Conservation (phyloP, 2,888 invertebrate genomes). For the Tenthredo distinguenda region DNA sequence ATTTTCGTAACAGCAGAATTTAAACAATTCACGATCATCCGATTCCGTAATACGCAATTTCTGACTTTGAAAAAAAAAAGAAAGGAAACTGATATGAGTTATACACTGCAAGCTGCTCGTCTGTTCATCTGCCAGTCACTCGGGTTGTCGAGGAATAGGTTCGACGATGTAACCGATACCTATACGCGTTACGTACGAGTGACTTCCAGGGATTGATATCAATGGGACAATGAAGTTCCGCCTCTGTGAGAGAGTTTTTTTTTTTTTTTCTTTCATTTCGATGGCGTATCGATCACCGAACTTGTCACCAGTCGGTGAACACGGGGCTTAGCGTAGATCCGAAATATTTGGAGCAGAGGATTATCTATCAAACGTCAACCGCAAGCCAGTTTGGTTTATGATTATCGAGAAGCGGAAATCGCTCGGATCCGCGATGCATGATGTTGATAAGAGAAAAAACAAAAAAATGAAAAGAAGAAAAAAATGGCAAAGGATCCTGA, state of each 20-base stretch:
- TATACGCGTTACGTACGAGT: slow-evolving; percentile 32
- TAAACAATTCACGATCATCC: neutral
- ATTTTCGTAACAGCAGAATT: neutral
- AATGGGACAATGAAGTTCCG: slow-evolving; percentile 46
- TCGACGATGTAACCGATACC: slow-evolving; percentile 45
- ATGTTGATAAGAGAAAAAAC: neutral
- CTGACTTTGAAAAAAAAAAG: neutral
- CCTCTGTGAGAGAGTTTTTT: slow-evolving; percentile 28
- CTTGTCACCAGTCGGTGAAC: slow-evolving; percentile 38
- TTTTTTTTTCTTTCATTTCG: neutral
- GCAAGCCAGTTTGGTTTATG: slow-evolving; percentile 4
- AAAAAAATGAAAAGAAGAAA: neutral
- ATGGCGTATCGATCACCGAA: slow-evolving; percentile 30
- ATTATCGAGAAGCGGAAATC: slow-evolving; percentile 22
- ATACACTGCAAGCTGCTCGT: neutral
- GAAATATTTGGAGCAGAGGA: slow-evolving; percentile 19
- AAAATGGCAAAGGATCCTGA: neutral
- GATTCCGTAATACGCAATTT: neutral
- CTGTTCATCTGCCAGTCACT: slow-evolving; percentile 37
- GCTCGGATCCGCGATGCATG: slow-evolving; percentile 11
- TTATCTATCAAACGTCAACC: slow-evolving; percentile 24
- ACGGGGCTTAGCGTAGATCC: slow-evolving; percentile 14
- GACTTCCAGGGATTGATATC: slow-evolving; percentile 40
- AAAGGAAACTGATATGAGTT: neutral
- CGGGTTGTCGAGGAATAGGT: slow-evolving; percentile 25